Base-by-base conservation (phyloP, 2,888 invertebrate species). In the Galeopsomyia nigrocyanea region DNA sequence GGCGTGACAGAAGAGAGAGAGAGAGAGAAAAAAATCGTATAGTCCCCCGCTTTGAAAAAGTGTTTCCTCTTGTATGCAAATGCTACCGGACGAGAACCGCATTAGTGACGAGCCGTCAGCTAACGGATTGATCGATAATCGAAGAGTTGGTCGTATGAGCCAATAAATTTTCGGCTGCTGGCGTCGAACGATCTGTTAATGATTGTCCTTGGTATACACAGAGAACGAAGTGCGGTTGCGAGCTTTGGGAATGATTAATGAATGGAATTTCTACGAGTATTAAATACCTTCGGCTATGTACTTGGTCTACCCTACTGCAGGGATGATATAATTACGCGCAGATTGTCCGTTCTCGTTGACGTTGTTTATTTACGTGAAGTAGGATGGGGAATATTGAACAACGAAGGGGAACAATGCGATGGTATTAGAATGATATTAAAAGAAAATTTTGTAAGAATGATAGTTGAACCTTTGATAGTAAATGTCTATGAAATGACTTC, bases 41-140 rank as follows among this genome's bases (percentile, higher is more conserved):
- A 9, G 6, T 46, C 9, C 3, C 49, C 67, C 22, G 49, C 16
- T 67, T 57, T 51, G 66, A 19, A 56, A 26, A 57, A 70, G 61
- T 60, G 66, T 73, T 77, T 74, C 71, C 71, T 74, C 75, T 73
- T 73, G 72, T 75, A 78, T 77, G 77, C 73, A 78, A 78, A 78
- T 78, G 69, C 51, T n/a, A 71, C 63, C 73, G 75, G 75, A 73
- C 63, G 76, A 67, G 69, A 67, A 61, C 19, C 46, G 77, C 76
- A 75, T 78, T 77, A 77, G 72, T 72, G 74, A 77, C 69, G 75
- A 69, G 49, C 72, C 69, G 71, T 69, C 77, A 66, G 68, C 64
- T 72, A 71, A 57, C n/a, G 62, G 73, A 73, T 73, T 73, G 75
- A 75, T 75, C 75, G 73, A 75, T 73, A 70, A 73, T 75, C 75